Evolutionary conservation across 2,797 vertebrate genomes (phyloP), one percentile per base, ranked within the genome.

Genomic region (Dryobates pubescens): DNA sequence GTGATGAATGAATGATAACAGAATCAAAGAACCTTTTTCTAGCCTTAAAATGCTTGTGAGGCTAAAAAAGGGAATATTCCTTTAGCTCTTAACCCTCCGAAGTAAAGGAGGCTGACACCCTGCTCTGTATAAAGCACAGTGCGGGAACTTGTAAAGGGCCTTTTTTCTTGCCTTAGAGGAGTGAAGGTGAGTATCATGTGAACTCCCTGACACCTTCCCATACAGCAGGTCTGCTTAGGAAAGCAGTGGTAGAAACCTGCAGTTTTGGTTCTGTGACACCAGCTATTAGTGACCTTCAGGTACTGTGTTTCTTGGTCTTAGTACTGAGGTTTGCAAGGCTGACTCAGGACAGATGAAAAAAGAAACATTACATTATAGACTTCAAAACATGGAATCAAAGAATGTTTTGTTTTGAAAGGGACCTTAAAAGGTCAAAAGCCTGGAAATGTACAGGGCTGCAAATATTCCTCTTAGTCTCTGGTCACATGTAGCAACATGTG

Each of bases 21-120:
- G 38, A 69, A 69, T 92, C 30, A 78, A 90, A 90, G 83, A 51
- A 89, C 41, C 2, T 14, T 71, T 95, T 82, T 51, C 62, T 70
- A 65, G 36, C 23, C 29, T 88, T 83, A 36, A 95, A 89, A 68
- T 62, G 20, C 43, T 58, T 53, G 9, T 49, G 26, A 73, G n/a
- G 56, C 61, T 47, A 14, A 69, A 62, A 90, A 70, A 74, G 49
- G 29, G 36, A 84, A 13, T 54, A 51, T 88, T 88, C 16, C 77
- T 84, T 86, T 56, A 61, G 59, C 62, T 8, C 53, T 76, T 36
- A 58, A 56, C 53, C 1, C 0, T 79, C 49, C 80, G 65, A 65
- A 82, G 24, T 36, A 85, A 49, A 11, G 62, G 76, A 85, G 26
- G 61, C 30, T 61, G 61, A 63, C 6, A 9, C 9, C 24, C 30